Conservation (phyloP, 2,797 vertebrate species). For the Micrastur ruficollis region DNA sequence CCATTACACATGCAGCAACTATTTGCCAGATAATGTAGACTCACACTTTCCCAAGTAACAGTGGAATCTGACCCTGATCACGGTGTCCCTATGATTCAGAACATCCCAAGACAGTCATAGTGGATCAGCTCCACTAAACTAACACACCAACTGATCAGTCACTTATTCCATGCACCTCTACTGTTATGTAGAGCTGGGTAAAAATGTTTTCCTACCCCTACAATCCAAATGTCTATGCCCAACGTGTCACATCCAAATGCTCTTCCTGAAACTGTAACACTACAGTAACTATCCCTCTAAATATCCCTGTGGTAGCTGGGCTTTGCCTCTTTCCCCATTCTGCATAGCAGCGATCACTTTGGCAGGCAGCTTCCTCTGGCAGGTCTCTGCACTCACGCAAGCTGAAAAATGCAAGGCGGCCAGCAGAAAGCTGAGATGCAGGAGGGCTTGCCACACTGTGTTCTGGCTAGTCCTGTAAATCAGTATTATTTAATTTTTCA, state of each 20-base stretch:
- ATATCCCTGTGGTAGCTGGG: not conserved
- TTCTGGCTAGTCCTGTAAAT: not conserved
- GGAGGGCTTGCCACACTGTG: not conserved
- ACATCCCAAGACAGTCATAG: not conserved
- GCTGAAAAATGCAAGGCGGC: not conserved
- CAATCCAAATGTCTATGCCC: not conserved
- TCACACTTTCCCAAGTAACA: not conserved
- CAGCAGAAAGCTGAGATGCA: not conserved
- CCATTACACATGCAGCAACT: not conserved
- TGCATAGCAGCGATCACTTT: not conserved
- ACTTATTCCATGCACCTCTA: not conserved
- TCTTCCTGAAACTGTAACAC: not conserved
- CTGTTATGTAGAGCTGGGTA: not conserved
- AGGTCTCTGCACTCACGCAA: not conserved
- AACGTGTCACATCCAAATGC: not conserved
- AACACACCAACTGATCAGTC: not conserved
- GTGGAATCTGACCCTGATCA: not conserved
- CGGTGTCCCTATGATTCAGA: not conserved
- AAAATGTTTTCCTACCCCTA: too few species aligned
- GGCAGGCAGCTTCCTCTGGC: not conserved
- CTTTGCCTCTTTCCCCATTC: not conserved
- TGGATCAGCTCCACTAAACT: not conserved
- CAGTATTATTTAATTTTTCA: not conserved
- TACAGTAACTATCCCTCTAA: not conserved
- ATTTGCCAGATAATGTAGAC: not conserved